Base-by-base conservation (phyloP, 2,888 invertebrate genomes). In the Griposia aprilina region DNA sequence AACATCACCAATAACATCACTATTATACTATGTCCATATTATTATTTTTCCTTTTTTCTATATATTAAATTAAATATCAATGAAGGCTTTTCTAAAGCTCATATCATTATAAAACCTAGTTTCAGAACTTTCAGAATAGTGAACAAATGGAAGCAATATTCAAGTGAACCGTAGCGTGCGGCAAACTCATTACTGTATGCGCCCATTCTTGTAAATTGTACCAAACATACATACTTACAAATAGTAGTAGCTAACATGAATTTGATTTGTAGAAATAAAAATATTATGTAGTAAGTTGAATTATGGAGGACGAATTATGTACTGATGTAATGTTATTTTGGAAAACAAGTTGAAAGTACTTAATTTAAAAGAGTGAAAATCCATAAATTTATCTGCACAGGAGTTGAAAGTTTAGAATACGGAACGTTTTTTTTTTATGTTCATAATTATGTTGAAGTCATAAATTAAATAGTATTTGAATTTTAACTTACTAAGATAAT, bases 111-210 rank as follows among this genome's bases (percentile, higher is more conserved):
- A 55, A 11, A 69, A 82, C 67, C n/a, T 15, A 81, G 74, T 48
- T 83, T 70, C 6, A n/a, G 48, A 50, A 60, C 23, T 50, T 72
- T 73, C 41, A n/a, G 66, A 59, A 45, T 68, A n/a, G 20, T 60
- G 45, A 72, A 72, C 71, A 78, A 67, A 26, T 81, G 20, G 41
- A 36, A 62, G 55, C 30, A 78, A 67, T 71, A 60, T 72, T 30
- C 36, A 52, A 59, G 57, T 20, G 69, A 74, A 78, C 80, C 60
- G 86, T 93, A 81, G 92, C 92, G 92, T 93, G 92, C 87, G 75
- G 75, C 78, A 76, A 66, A 78, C 80, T 89, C 90, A 92, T 92
- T 92, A 89, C 88, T 69, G 80, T 85, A 86, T 88, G 85, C 85
- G 81, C 84, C 74, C 86, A 82, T 86, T 87, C 88, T 89, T 90